Percentiles rank a stretch among this genome's conserved stretches.
phyloP scores from a whole-genome alignment of 30 jellyfish, hydroid and myxozoan genomes.

The Cassiopea andromeda region DNA sequence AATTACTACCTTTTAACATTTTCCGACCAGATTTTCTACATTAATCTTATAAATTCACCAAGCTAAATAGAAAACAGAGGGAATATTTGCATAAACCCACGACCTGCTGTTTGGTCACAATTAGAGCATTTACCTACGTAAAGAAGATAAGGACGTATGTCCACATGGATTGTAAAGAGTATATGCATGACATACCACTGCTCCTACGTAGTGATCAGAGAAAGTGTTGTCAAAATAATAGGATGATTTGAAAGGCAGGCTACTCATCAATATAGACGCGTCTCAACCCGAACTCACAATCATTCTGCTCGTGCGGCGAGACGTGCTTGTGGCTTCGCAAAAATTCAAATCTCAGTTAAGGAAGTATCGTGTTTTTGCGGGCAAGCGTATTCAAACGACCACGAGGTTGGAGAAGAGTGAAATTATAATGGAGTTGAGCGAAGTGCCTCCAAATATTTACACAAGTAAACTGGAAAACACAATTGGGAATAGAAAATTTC shows the following conservation, averaged over 20 bases:
- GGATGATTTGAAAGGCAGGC: background rate
- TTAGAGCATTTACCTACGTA: slow-evolving; percentile 23
- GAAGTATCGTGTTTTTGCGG: slow-evolving; percentile 16
- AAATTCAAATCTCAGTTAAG: background rate
- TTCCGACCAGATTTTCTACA: slow-evolving; percentile 3
- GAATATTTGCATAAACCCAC: slow-evolving; percentile 19
- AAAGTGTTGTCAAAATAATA: slow-evolving; percentile 21
- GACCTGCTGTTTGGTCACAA: slow-evolving; percentile 45
- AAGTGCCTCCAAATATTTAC: background rate
- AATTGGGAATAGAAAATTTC: background rate
- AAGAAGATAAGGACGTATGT: slow-evolving; percentile 41
- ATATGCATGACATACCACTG: background rate
- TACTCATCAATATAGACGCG: slow-evolving; percentile 1
- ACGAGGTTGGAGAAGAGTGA: background rate
- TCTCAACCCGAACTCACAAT: background rate
- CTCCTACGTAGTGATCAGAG: slow-evolving; percentile 15
- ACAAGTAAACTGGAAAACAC: background rate
- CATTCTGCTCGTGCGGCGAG: background rate
- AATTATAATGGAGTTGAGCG: background rate
- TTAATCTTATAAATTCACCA: slow-evolving; percentile 27
- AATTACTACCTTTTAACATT: background rate
- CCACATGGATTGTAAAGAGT: slow-evolving; percentile 27
- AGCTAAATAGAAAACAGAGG: slow-evolving; percentile 44
- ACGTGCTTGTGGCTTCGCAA: slow-evolving; percentile 1
- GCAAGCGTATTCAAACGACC: background rate